These are phyloP conservation scores for Platycnemis pennipes DNA, from an alignment of 2,888 invertebrate genomes.

Conservation along the genomic window DNA sequence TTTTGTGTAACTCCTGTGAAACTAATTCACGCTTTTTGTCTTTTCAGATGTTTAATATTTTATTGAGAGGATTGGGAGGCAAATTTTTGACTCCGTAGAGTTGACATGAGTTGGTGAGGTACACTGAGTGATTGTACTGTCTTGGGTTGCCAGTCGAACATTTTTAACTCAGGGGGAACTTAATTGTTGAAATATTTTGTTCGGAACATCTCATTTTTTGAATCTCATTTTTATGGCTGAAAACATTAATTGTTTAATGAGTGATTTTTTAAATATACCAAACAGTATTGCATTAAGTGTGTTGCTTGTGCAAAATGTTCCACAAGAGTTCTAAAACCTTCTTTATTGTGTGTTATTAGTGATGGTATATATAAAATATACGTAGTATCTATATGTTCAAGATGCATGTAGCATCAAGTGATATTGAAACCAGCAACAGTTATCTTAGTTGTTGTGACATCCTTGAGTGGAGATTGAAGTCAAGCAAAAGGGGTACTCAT, in stretches of 20 bases:
- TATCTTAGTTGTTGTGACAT: constrained; percentile 31
- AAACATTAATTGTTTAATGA: constrained; percentile 23
- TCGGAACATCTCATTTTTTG: too few species aligned
- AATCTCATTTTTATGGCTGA: constrained; percentile 38
- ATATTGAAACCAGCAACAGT: constrained; percentile 44
- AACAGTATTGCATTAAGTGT: constrained; percentile 59
- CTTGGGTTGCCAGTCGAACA: constrained; percentile 50
- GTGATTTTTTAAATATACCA: constrained; percentile 41
- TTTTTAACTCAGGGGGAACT: constrained; percentile 56
- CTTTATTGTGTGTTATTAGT: constrained; percentile 37
- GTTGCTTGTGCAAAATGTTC: constrained; percentile 44
- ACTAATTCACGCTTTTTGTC: constrained; percentile 10
- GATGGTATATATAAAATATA: constrained; percentile 44
- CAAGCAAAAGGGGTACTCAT: not conserved
- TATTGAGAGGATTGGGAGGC: not conserved
- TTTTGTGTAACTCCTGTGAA: not conserved
- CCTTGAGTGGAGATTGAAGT: not conserved
- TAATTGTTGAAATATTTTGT: constrained; percentile 55
- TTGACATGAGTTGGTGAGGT: not conserved
- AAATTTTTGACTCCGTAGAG: not conserved
- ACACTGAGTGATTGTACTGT: constrained; percentile 10
- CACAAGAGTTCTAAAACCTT: constrained; percentile 23
- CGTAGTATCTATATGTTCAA: constrained; percentile 45
- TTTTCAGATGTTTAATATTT: constrained; percentile 48
- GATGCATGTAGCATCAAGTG: constrained; percentile 48